Conservation (phyloP, 2,888 invertebrate species). For the Geotrupes spiniger region DNA sequence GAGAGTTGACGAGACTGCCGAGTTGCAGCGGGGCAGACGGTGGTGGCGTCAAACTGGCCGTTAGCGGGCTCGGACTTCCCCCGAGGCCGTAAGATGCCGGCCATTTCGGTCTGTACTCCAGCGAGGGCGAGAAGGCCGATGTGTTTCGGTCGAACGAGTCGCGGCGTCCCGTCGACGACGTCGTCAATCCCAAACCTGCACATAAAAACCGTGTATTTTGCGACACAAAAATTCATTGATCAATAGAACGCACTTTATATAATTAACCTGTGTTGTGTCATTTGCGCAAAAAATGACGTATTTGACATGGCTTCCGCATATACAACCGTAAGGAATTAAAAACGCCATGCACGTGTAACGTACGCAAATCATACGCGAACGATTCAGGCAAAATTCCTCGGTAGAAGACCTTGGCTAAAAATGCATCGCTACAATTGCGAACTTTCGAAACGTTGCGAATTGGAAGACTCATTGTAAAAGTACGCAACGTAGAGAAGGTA, state of each 20-base stretch:
- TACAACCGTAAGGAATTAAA: background rate
- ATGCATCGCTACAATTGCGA: background rate
- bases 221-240: background rate
- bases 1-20: constrained; percentile 66
- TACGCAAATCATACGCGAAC: background rate
- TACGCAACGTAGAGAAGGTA: too few species aligned
- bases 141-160: constrained; percentile 78
- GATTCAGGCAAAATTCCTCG: background rate
- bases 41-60: constrained; percentile 68
- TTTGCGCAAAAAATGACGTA: too few species aligned
- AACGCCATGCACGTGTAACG: constrained; percentile 2
- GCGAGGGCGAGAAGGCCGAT: constrained; percentile 72
- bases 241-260: too few species aligned
- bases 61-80: constrained; percentile 52
- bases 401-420: background rate
- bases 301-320: too few species aligned
- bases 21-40: constrained; percentile 61
- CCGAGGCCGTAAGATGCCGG: constrained; percentile 57
- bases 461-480: background rate
- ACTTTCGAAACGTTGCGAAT: too few species aligned
- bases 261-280: too few species aligned
- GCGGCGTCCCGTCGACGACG: constrained; percentile 66
- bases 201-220: constrained; percentile 19
- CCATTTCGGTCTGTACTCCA: constrained; percentile 66
- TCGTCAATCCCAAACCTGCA: constrained; percentile 62